Evolutionary conservation across 2,113 vertebrate genomes (phyloP).

Genomic region (Otocyon megalotis): DNA sequence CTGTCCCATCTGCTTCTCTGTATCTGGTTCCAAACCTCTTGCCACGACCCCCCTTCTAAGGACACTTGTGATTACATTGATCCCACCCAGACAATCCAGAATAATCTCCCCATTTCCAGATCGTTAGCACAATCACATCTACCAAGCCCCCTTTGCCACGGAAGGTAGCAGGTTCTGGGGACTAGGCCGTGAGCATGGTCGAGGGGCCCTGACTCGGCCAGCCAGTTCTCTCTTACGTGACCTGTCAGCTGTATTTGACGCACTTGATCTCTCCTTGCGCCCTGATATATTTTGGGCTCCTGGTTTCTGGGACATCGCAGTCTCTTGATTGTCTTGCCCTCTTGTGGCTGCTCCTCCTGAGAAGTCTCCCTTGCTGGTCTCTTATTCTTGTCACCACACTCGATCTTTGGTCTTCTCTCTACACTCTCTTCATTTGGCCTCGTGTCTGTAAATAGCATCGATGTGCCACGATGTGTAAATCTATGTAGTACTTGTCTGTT

Average conservation of each 20-base stretch:
- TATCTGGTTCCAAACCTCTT: background rate
- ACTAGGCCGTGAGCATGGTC: background rate
- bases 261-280: background rate
- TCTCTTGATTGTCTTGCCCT: background rate
- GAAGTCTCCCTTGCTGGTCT: background rate
- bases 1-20: background rate
- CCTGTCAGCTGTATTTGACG: background rate
- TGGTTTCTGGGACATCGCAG: background rate
- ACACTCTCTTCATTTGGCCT: background rate
- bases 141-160: background rate
- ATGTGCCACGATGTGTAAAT: background rate
- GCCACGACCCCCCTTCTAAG: background rate
- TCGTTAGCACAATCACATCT: background rate
- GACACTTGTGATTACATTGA: background rate
- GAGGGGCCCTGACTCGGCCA: background rate
- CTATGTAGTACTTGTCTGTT: background rate
- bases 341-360: background rate
- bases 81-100: background rate
- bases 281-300: background rate
- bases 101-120: background rate
- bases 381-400: background rate
- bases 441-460: background rate
- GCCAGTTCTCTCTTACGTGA: background rate
- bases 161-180: background rate
- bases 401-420: background rate